A percentile compares a stretch with the other conserved stretches of the same genome.
These are phyloP conservation scores for Huso huso DNA, from an alignment of 2,797 vertebrate species.

Conservation along the genomic window DNA sequence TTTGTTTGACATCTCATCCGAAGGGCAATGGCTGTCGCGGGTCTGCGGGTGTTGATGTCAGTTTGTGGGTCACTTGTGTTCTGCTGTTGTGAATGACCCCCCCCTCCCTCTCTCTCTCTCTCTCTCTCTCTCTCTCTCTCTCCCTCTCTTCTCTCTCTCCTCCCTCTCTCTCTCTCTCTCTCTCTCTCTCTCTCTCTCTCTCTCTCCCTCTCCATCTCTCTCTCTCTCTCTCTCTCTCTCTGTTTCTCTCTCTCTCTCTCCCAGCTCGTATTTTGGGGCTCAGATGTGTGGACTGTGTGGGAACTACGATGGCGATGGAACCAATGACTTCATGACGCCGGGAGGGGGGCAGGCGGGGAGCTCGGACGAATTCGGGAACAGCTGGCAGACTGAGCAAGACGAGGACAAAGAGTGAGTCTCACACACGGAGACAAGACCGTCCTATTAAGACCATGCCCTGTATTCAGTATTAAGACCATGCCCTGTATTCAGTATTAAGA, in stretches of 20 bases:
- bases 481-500: too few relatives aligned
- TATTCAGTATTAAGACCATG: too few relatives aligned
- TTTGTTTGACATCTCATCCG: too few relatives aligned
- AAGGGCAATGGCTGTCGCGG: too few relatives aligned
- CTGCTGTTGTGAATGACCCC: too few relatives aligned
- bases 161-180: too few relatives aligned
- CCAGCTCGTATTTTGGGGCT: slow-evolving; percentile 47
- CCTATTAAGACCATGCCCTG: slow-evolving; percentile 2
- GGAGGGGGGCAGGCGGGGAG: slow-evolving; percentile 40
- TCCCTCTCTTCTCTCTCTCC: too few relatives aligned
- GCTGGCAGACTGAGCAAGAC: slow-evolving; percentile 62
- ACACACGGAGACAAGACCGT: not conserved
- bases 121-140: not conserved
- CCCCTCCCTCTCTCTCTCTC: not conserved
- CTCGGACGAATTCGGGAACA: slow-evolving; percentile 56
- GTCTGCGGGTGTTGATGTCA: too few relatives aligned
- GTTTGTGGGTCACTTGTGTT: too few relatives aligned
- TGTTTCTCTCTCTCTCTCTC: too few relatives aligned
- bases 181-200: not conserved
- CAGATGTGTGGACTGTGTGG: slow-evolving; percentile 73
- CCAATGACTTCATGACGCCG: slow-evolving; percentile 60
- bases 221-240: too few relatives aligned
- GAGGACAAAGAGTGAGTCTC: slow-evolving; percentile 54
- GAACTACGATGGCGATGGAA: slow-evolving; percentile 54
- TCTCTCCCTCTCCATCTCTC: not conserved